Evolutionary conservation across 2,113 vertebrate genomes (phyloP).

Genomic region (Aspiorhynchus laticeps): DNA sequence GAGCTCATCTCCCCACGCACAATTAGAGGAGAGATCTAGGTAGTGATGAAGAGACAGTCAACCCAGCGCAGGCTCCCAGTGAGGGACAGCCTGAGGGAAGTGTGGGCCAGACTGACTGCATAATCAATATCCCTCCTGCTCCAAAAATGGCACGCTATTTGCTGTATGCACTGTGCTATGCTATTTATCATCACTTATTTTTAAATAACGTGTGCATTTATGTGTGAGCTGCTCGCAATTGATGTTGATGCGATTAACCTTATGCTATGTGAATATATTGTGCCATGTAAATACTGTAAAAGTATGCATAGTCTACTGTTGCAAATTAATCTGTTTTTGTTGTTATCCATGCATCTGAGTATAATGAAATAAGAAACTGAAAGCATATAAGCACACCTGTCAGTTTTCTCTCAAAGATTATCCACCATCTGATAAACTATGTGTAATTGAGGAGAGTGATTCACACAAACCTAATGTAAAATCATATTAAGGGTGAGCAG

Average conservation of each 20-base stretch:
- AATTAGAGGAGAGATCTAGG: slow-evolving; percentile 38
- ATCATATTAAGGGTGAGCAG: background rate
- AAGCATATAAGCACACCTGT: background rate
- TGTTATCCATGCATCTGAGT: background rate
- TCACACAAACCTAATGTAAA: background rate
- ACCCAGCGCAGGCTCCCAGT: slow-evolving; percentile 28
- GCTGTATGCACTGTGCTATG: background rate
- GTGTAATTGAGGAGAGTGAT: background rate
- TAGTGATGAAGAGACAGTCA: slow-evolving; percentile 16
- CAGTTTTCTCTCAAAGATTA: background rate
- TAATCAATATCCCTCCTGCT: slow-evolving; percentile 38
- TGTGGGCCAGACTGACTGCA: slow-evolving; percentile 16
- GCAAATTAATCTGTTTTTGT: background rate
- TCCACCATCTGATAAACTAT: background rate
- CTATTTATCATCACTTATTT: background rate
- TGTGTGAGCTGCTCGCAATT: background rate
- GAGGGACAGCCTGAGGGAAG: slow-evolving; percentile 41
- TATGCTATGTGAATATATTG: background rate
- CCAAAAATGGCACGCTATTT: slow-evolving; percentile 32
- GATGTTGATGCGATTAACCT: slow-evolving; percentile 16
- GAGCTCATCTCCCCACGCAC: slow-evolving; percentile 22
- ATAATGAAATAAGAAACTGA: background rate
- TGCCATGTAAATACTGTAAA: background rate
- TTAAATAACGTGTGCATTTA: background rate
- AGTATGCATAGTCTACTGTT: background rate